Evolutionary conservation across 2,888 invertebrate species (phyloP), one percentile per base, ranked within the genome.

Genomic region (Omphaloscelis lunosa): DNA sequence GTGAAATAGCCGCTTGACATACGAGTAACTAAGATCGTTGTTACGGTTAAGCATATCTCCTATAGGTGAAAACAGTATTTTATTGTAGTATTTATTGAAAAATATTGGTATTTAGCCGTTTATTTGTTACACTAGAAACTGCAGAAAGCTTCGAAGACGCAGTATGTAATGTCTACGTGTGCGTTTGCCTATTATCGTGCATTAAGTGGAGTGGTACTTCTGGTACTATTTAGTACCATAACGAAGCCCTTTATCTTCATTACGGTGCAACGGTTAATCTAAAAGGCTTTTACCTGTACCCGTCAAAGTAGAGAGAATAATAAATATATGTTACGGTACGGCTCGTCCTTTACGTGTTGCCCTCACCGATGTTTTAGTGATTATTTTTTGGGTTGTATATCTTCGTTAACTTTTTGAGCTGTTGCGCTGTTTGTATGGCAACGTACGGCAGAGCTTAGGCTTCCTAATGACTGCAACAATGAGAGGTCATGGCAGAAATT

Each of bases 201-300:
- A 78, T 79, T 83, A 72, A 80, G 51, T 53, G 39, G 34, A 84
- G 77, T 84, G 77, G 81, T 81, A 74, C 82, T 84, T 85, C 82
- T 84, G 77, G 20, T 65, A 58, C 72, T 76, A 74, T 79, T 83
- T 80, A 85, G 74, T 71, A 88, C 91, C 93, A 92, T 93, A 93
- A 95, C 89, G 86, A 90, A 91, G 89, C 93, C 90, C 93, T 95
- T 95, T 94, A 93, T 95, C 95, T 94, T 95, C 95, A 94, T 95
- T 95, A 95, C 83, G 89, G 84, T 93, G 93, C 93, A 94, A 92
- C 91, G 93, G 92, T 93, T 95, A 93, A 94, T 94, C 93, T 92
- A 93, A 91, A 94, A 94, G 92, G 93, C 93, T 94, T 95, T 94
- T 94, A 94, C 93, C 94, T 93, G 92, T 85, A 77, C 86, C 62